phyloP scores from a whole-genome alignment of 2,797 vertebrate genomes.

The Typhlichthys subterraneus region DNA sequence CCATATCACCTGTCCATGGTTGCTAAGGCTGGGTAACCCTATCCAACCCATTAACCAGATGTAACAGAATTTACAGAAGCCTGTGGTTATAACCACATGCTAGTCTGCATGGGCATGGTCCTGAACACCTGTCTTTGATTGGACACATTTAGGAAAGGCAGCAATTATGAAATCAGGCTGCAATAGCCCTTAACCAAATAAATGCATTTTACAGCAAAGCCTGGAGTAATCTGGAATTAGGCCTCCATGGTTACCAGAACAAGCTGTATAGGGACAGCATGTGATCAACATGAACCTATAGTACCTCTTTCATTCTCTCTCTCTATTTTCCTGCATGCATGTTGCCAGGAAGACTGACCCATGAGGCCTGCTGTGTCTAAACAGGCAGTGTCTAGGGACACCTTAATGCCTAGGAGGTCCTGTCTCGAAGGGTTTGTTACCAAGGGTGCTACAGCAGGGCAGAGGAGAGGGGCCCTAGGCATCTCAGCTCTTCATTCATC shows the following conservation, averaged over 20 bases:
- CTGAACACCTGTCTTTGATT: not conserved
- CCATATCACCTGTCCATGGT: not conserved
- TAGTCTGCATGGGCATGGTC: too few relatives aligned
- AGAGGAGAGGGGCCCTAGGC: slow-evolving; percentile 48
- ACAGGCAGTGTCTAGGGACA: slow-evolving; percentile 67
- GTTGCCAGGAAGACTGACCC: slow-evolving; percentile 65
- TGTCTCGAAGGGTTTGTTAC: slow-evolving; percentile 76
- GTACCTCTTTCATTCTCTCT: slow-evolving; percentile 6
- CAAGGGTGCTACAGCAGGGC: slow-evolving; percentile 67
- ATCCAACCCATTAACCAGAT: slow-evolving; percentile 8
- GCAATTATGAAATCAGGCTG: not conserved
- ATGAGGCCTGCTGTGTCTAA: slow-evolving; percentile 59
- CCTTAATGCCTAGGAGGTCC: slow-evolving; percentile 58
- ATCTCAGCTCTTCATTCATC: slow-evolving; percentile 29
- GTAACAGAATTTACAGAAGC: not conserved
- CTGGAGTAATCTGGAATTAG: slow-evolving; percentile 62
- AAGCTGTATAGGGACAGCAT: slow-evolving; percentile 25
- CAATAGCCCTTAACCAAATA: not conserved
- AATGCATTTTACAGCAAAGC: slow-evolving; percentile 27
- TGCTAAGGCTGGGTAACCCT: not conserved
- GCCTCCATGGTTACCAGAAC: slow-evolving; percentile 62
- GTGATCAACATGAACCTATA: not conserved
- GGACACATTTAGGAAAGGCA: not conserved
- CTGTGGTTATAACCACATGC: not conserved
- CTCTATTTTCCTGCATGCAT: slow-evolving; percentile 9